Conservation (phyloP, 2,113 vertebrate genomes). For the Emydura subglobosa region DNA sequence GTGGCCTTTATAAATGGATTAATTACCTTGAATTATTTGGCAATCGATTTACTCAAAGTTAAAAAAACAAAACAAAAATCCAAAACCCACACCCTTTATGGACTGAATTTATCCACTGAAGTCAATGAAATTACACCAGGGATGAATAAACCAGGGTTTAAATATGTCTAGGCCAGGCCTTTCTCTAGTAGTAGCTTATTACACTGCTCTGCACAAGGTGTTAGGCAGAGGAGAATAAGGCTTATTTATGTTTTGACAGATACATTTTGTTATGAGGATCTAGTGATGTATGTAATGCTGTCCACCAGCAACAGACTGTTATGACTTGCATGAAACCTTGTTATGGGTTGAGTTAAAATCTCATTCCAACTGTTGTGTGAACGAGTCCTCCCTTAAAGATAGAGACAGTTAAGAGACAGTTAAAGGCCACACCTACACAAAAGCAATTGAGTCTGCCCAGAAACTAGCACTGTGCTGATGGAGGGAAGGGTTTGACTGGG, state of each 20-base stretch:
- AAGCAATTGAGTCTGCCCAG: too few species aligned
- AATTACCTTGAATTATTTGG: not conserved
- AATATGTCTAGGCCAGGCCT: not conserved
- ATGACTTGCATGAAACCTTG: not conserved
- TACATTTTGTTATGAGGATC: not conserved
- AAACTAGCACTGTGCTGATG: not conserved
- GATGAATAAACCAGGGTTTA: not conserved
- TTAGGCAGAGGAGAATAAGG: not conserved
- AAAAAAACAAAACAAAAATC: not conserved
- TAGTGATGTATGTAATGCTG: not conserved
- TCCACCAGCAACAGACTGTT: not conserved
- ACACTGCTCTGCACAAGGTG: not conserved
- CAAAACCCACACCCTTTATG: accelerated
- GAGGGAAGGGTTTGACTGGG: not conserved
- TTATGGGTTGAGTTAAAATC: not conserved
- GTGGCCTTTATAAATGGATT: not conserved
- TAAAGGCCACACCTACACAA: not conserved
- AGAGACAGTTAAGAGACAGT: not conserved
- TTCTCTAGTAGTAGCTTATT: not conserved
- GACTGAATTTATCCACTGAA: slow-evolving; percentile 20
- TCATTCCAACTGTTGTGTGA: not conserved
- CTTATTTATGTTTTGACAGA: not conserved
- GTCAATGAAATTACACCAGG: not conserved
- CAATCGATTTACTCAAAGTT: not conserved
- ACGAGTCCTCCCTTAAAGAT: not conserved